Percentiles rank a stretch among this genome's conserved stretches.
Evolutionary conservation across 1,140 invertebrate genomes (phyloP).

Genomic region (Drosophila bocqueti): DNA sequence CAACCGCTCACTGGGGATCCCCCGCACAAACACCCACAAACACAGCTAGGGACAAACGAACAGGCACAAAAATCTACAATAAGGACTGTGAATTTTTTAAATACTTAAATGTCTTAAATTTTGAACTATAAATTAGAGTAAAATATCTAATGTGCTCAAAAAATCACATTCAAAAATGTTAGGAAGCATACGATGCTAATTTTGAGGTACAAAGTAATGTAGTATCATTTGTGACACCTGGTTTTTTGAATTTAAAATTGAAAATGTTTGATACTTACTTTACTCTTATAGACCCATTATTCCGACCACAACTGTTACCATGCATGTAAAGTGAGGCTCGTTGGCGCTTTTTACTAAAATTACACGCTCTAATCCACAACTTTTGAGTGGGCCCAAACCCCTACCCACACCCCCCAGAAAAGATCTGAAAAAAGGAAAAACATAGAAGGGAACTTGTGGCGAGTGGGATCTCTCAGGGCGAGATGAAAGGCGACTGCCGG

Average conservation of each 20-base stretch:
- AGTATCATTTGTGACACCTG: neutral
- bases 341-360: slow-evolving; percentile 70
- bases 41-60: neutral
- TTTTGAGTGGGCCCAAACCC: slow-evolving; percentile 59
- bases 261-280: neutral
- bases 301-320: neutral
- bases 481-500: slow-evolving; percentile 74
- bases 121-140: neutral
- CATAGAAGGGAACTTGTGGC: slow-evolving; percentile 5
- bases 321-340: slow-evolving; percentile 54
- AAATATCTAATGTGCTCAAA: neutral
- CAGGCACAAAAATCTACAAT: neutral
- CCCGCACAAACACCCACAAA: neutral
- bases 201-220: neutral
- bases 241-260: neutral
- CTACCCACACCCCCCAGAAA: slow-evolving; percentile 14
- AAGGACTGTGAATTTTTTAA: neutral
- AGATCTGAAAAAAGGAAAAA: slow-evolving; percentile 19
- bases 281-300: neutral
- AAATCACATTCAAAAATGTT: neutral
- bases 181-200: neutral
- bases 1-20: slow-evolving; percentile 35
- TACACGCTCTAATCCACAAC: slow-evolving; percentile 80
- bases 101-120: neutral
- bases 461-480: slow-evolving; percentile 39